Conservation (phyloP, 1,140 invertebrate species). For the Rhyacophila brunnea region DNA sequence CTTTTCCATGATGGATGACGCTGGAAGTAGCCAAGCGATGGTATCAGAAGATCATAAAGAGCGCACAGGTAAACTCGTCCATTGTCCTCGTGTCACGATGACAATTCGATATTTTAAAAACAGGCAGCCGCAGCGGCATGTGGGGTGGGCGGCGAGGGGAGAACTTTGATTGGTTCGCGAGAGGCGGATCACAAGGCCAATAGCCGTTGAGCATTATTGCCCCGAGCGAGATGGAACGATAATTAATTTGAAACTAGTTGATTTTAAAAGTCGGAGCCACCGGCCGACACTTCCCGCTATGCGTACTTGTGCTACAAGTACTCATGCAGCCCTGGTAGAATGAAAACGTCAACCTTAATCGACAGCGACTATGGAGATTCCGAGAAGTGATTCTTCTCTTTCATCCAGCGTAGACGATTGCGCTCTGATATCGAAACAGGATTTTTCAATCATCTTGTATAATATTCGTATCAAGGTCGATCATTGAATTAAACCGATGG, state of each 20-base stretch:
- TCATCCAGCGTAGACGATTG: neutral
- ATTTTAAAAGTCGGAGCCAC: conserved; percentile 3
- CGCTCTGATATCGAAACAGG: conserved; percentile 1
- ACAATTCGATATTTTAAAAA: conserved; percentile 30
- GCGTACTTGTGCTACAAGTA: neutral
- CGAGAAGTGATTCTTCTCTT: neutral
- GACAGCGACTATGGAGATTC: conserved; percentile 1
- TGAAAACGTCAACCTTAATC: conserved; percentile 12
- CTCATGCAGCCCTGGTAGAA: neutral
- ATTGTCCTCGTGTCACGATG: conserved; percentile 28
- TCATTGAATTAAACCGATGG: too few species aligned
- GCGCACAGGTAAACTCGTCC: conserved; percentile 21
- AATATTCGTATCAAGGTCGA: too few species aligned
- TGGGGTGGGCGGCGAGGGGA: conserved; percentile 11
- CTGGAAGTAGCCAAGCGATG: conserved; percentile 9
- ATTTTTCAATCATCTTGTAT: neutral
- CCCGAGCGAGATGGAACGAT: conserved; percentile 10
- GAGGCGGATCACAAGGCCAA: conserved; percentile 12
- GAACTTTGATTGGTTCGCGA: conserved; percentile 20
- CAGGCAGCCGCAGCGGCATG: conserved; percentile 21
- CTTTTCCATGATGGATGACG: neutral
- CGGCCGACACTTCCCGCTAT: conserved; percentile 3
- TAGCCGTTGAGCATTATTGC: conserved; percentile 6
- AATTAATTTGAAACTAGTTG: conserved; percentile 19
- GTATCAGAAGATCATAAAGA: conserved; percentile 27